Base-by-base conservation (phyloP, 2,888 invertebrate genomes). In the Harmothoe impar region DNA sequence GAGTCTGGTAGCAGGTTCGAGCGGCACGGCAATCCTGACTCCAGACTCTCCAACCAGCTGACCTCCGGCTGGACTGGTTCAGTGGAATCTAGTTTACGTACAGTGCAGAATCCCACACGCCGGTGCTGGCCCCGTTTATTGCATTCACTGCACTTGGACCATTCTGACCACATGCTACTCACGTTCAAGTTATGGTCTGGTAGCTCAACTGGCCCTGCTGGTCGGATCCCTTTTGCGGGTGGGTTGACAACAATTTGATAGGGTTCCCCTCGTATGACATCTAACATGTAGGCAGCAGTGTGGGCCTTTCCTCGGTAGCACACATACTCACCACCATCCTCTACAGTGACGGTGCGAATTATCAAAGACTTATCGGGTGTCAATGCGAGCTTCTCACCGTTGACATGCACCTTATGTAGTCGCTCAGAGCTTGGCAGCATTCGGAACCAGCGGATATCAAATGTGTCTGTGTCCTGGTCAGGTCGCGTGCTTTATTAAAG, bases 71-170 rank as follows among this genome's bases (percentile, higher is more conserved):
- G 5, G 15, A 77, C 43, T 23, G 43, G 43, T 77, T 51, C n/a
- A 23, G 12, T 23, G 0, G n/a, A 0, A 12, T 78, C n/a, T 25
- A 77, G 23, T 51, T 89, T 89, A 29, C 68, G 20, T 0, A 97
- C 95, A 91, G 96, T 96, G 93, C 97, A 97, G 84, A 97, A 96
- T 20, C 97, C 97, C 84, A 97, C 96, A 91, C 97, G 96, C 51
- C 96, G 95, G 91, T 96, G 95, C 92, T 96, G 96, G 7, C 97
- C 97, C 35, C 97, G 96, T 89, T 94, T 94, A 62, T 96, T 96
- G 93, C 97, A 97, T 15, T 94, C 95, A 91, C 97, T 97, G 94
- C 98, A 97, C 51, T 96, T 95, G 12, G 97, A 97, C 97, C 97
- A 97, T 0, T 95, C 94, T 0, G 96, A 96, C 97, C 97, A 97